A percentile compares a stretch with the other conserved stretches of the same genome.
Conservation (phyloP, 2,113 vertebrate genomes). For the Bambusicola thoracicus region DNA sequence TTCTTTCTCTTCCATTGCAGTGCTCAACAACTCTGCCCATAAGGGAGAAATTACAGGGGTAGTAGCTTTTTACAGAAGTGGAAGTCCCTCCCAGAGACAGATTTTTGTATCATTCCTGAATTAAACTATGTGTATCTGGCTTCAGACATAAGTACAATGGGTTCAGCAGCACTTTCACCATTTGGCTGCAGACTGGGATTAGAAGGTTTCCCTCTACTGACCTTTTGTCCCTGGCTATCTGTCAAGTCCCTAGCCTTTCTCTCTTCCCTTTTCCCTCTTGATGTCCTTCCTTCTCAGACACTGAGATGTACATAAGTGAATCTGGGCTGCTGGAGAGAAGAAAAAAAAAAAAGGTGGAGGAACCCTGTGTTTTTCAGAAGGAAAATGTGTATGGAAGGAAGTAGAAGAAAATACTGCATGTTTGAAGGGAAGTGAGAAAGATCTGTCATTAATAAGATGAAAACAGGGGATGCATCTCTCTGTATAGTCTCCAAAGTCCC, state of each 20-base stretch:
- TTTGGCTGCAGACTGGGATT: background rate
- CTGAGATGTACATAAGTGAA: background rate
- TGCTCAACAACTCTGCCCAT: background rate
- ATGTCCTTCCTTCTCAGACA: background rate
- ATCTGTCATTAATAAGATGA: background rate
- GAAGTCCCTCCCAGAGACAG: background rate
- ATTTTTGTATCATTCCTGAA: background rate
- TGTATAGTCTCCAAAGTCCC: background rate
- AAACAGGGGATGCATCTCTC: rapidly evolving
- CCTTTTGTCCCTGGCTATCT: background rate
- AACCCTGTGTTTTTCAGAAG: background rate
- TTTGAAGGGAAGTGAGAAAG: background rate
- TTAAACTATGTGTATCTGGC: background rate
- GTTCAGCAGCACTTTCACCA: background rate
- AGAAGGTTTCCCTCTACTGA: background rate
- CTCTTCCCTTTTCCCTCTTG: background rate
- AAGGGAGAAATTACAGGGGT: background rate
- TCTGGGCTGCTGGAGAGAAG: background rate
- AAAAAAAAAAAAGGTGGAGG: background rate
- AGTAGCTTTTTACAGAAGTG: background rate
- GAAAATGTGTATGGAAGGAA: background rate
- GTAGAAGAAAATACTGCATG: background rate
- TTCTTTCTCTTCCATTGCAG: background rate
- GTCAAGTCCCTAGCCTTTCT: background rate
- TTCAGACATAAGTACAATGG: background rate